Base-by-base conservation (phyloP, 2,888 invertebrate species). In the Lamproptera curius region DNA sequence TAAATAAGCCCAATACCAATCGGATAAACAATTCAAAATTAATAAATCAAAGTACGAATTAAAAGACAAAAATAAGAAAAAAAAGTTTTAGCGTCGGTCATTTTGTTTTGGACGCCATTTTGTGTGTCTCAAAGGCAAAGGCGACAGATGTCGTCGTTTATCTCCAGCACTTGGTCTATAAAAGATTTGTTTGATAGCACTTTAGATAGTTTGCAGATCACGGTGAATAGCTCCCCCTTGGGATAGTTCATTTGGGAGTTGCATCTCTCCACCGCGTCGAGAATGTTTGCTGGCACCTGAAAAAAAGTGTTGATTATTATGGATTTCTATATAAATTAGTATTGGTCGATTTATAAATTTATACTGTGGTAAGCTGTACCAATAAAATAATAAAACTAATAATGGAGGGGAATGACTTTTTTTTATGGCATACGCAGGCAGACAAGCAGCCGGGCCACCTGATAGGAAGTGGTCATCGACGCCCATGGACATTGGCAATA, bases 101-200 rank as follows among this genome's bases (percentile, higher is more conserved):
- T 73, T 52, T 70, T 70, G 65, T 61, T 16, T n/a, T 33, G 37
- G 54, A 53, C 53, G 56, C 58, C 58, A 52, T 58, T 50, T 50
- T 42, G 52, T 46, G 71, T n/a, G 31, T 10, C n/a, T 80, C 72
- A 86, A 73, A 93, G 91, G 55, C 94, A 93, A 81, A 95, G 89
- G 63, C 90, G 90, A 75, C 93, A 92, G 71, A 96, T 95, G 68
- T 92, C 92, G 55, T 93, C 90, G 81, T 97, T 96, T 67, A 96
- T 94, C 60, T 92, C 91, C 57, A 95, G 84, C 66, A 95, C 87
- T 77, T 95, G 94, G 41, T 89, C 89, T 62, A 95, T 89, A 73
- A 95, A 97, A 51, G 89, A 82, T 59, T 91, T 89, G 76, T 96
- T 92, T 41, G 89, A 80, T 67, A 95, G 89, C 42, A 94, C 90